Evolutionary conservation across 1,140 invertebrate species (phyloP).

Genomic region (Thrips palmi): DNA sequence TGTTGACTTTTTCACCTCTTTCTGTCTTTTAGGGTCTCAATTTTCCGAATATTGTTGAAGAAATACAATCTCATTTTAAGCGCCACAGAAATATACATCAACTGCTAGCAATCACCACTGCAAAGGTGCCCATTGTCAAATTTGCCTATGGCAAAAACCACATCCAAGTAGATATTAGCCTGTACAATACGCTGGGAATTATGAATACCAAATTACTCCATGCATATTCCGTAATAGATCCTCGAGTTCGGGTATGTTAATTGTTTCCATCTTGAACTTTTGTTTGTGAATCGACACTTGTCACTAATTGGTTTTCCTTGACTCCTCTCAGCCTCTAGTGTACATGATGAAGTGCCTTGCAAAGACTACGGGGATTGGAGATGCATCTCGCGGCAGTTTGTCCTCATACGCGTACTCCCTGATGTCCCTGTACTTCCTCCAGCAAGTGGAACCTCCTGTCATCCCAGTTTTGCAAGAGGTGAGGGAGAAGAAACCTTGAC

Average conservation of each 20-base stretch:
- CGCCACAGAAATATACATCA: constrained; percentile 23
- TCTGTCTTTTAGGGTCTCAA: constrained; percentile 14
- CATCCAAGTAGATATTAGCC: constrained; percentile 38
- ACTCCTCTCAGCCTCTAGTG: constrained; percentile 25
- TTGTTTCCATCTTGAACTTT: constrained; percentile 7
- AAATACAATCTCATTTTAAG: constrained; percentile 23
- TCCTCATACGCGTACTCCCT: constrained; percentile 44
- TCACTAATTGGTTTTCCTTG: constrained; percentile 1
- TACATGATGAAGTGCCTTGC: constrained; percentile 38
- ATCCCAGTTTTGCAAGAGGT: constrained; percentile 42
- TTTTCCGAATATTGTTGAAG: constrained; percentile 18
- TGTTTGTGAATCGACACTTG: not conserved
- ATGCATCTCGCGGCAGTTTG: constrained; percentile 39
- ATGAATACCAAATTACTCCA: constrained; percentile 34
- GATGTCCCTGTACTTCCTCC: constrained; percentile 39
- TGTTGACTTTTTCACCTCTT: too few relatives aligned
- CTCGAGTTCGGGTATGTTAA: constrained; percentile 25
- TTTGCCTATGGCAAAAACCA: constrained; percentile 26
- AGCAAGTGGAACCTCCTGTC: constrained; percentile 35
- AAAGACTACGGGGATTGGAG: constrained; percentile 40
- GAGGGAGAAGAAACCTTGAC: too few relatives aligned
- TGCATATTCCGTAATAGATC: constrained; percentile 32
- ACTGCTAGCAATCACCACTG: constrained; percentile 33
- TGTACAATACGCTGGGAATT: constrained; percentile 37
- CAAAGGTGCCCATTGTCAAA: constrained; percentile 48